Evolutionary conservation across 2,797 vertebrate species (phyloP).

Genomic region (Podarcis siculus): DNA sequence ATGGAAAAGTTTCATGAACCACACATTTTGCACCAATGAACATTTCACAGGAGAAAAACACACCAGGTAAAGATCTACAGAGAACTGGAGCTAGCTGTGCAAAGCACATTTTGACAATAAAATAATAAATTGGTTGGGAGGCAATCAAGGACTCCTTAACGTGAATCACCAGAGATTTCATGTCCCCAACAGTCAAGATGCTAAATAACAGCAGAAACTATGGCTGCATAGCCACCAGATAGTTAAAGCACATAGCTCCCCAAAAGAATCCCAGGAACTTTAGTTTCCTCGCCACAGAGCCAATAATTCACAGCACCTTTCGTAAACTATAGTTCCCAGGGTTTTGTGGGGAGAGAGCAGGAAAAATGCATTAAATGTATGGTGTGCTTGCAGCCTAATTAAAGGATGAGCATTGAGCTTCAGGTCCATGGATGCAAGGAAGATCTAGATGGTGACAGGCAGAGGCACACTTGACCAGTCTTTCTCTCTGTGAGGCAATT

Average conservation of each 20-base stretch:
- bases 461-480: not conserved
- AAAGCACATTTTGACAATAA: not conserved
- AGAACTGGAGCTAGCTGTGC: too few species aligned
- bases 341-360: too few species aligned
- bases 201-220: not conserved
- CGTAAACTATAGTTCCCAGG: too few species aligned
- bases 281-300: too few species aligned
- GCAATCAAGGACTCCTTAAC: not conserved
- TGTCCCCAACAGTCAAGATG: not conserved
- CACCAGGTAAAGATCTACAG: not conserved
- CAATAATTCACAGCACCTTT: too few species aligned
- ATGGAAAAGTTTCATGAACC: not conserved
- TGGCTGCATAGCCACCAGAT: not conserved
- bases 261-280: too few species aligned
- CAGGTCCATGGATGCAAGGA: not conserved
- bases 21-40: not conserved
- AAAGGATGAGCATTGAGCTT: not conserved
- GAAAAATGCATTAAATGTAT: too few species aligned
- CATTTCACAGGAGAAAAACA: not conserved
- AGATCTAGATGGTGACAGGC: not conserved
- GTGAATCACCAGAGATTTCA: not conserved
- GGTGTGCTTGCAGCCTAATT: not conserved
- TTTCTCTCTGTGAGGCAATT: not conserved
- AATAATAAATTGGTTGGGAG: not conserved
- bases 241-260: too few species aligned